Evolutionary conservation across 2,888 invertebrate species (phyloP), one percentile per base, ranked within the genome.

Genomic region (Andrena camellia): DNA sequence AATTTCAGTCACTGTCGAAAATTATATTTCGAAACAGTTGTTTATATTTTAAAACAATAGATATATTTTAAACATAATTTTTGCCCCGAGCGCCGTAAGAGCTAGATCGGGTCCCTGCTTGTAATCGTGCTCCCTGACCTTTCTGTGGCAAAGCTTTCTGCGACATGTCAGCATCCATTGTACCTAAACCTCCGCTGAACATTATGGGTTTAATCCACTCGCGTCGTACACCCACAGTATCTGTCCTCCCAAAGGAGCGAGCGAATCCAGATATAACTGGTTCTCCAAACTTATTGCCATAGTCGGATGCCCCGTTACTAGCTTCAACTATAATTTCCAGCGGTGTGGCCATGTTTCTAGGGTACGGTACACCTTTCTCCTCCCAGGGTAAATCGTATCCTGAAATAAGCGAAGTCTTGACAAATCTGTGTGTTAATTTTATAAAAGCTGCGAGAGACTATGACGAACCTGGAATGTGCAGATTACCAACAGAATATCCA

Each of bases 221-320:
- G 75, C 97, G 96, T 76, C 99, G 95, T 84, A 96, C 95, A 20
- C 96, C 95, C 35, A 95, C 94, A 0, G 95, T 95, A 90, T 97
- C 96, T 29, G 95, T 95, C 92, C 97, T 94, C 0, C 99, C 99
- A 93, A 98, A 99, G 0, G 99, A 97, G 73, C 99, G 96, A 0
- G 97, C 97, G 94, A 99, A 99, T 6, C 99, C 99, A 91, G 96
- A 94, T 84, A 99, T 96, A 0, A 99, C 96, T 0, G 99, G 99
- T 94, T 99, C 99, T 0, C 99, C 99, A 94, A 99, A 99, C 95
- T 99, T 99, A 94, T 99, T 99, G 7, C 99, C 99, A 94, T 99
- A 99, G 94, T 99, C 99, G 0, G 99, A 99, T 2, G 99, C 99
- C 1, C 99, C 99, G 93, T 99, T 98, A 93, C 98, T 99, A 0